Conservation (phyloP, 2,797 vertebrate species). For the Crocodylus rhombifer region DNA sequence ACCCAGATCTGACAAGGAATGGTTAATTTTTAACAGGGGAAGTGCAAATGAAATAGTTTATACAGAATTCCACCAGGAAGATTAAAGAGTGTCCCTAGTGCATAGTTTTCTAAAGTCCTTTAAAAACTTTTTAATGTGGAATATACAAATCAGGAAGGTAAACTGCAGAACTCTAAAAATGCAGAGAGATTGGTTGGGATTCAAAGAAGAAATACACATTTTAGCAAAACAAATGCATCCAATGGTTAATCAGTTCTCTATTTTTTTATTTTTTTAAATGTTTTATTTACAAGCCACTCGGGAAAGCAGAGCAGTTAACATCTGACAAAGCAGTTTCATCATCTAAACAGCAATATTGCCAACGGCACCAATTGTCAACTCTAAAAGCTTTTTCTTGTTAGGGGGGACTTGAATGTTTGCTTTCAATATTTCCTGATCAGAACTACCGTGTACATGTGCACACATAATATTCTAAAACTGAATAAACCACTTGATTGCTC, state of each 20-base stretch:
- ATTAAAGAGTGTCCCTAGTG: background rate
- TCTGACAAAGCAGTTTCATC: background rate
- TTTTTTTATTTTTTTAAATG: background rate
- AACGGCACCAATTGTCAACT: background rate
- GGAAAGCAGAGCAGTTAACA: background rate
- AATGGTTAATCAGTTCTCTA: background rate
- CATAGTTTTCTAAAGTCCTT: background rate
- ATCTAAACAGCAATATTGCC: background rate
- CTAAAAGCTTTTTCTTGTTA: accelerated
- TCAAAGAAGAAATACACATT: background rate
- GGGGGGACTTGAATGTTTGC: background rate
- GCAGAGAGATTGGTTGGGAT: background rate
- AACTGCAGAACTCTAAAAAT: background rate
- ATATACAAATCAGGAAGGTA: background rate
- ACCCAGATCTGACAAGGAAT: constrained; percentile 9
- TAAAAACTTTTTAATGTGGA: accelerated
- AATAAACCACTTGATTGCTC: background rate
- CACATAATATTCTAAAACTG: background rate
- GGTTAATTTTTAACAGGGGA: constrained; percentile 18
- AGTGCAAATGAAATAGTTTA: background rate
- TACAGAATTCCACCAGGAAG: background rate
- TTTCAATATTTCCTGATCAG: background rate
- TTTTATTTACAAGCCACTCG: background rate
- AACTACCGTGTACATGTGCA: background rate
- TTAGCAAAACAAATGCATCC: background rate